Conservation (phyloP, 2,797 vertebrate species). For the Alectoris magna region DNA sequence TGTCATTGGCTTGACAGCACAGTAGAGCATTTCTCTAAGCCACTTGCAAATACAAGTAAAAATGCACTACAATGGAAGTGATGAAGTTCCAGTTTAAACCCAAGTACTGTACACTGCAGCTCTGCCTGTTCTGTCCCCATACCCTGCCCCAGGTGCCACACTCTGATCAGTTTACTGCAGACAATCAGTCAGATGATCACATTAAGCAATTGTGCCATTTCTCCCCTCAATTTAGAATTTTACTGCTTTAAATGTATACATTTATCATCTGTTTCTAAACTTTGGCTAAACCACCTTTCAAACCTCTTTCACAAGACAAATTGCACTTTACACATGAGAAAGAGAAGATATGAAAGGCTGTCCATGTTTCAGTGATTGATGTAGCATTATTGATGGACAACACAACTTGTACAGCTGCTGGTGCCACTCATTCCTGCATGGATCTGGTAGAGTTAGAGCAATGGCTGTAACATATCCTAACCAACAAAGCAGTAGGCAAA, state of each 20-base stretch:
- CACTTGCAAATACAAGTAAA: conserved; percentile 18
- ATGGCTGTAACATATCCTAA: neutral
- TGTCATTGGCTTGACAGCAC: conserved; percentile 1
- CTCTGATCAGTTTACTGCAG: neutral
- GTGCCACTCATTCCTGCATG: neutral
- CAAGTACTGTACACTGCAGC: neutral
- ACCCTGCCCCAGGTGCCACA: neutral
- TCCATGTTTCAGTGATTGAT: neutral
- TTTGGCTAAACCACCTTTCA: neutral
- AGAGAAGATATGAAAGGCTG: neutral
- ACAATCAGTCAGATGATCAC: neutral
- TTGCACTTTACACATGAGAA: neutral
- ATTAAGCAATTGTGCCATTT: neutral
- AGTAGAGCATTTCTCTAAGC: neutral
- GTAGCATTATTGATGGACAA: neutral
- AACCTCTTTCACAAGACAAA: neutral
- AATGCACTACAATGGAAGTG: neutral
- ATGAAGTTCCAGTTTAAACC: neutral
- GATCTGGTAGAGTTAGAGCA: neutral
- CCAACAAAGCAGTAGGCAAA: neutral
- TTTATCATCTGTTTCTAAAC: neutral
- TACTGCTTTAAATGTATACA: neutral
- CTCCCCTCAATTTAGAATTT: neutral
- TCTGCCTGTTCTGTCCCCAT: neutral
- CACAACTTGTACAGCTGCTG: neutral